Evolutionary conservation across 2,113 vertebrate species (phyloP), one percentile per base, ranked within the genome.

Genomic region (Saimiri boliviensis): DNA sequence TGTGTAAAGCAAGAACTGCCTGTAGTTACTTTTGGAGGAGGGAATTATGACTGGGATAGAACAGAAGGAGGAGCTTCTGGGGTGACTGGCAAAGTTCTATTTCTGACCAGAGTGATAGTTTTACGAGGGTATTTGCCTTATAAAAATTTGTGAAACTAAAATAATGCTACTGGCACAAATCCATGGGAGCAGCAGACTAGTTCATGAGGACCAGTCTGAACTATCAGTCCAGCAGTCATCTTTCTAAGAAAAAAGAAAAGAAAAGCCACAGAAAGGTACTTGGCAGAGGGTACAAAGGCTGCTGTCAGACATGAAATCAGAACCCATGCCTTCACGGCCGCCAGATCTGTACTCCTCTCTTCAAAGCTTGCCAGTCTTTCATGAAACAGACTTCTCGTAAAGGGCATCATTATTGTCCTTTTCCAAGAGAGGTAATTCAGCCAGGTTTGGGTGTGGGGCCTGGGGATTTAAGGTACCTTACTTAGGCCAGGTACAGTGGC

Each of bases 231-330:
- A 42, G 40, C 6, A 52, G 82, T 89, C 86, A 90, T 74, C 81
- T 92, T 92, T 92, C 80, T 90, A 76, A 91, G 63, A 56, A 76
- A 91, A 86, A 56, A 25, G 71, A 21, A 90, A 68, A 74, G 60
- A 27, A 82, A 86, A 76, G 93, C 16, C 49, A 40, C 6, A 58
- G 52, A 80, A 85, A 70, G 74, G n/a, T n/a, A 74, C 66, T 58
- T 97, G 96, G 93, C 97, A 91, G 93, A 95, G 89, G 96, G 83
- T 93, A 98, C 96, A 98, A 98, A 98, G 86, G 83, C 96, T 93
- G 89, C 86, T 96, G 95, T 97, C 86, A 97, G 89, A 91, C 37
- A 30, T 70, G 96, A 97, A 97, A 98, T 60, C 63, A 84, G 96
- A 98, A 66, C 71, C 85, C 74, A 52, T 12, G 89, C 20, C 88